Evolutionary conservation across 2,797 vertebrate species (phyloP), one percentile per base, ranked within the genome.

Genomic region (Tapera naevia): DNA sequence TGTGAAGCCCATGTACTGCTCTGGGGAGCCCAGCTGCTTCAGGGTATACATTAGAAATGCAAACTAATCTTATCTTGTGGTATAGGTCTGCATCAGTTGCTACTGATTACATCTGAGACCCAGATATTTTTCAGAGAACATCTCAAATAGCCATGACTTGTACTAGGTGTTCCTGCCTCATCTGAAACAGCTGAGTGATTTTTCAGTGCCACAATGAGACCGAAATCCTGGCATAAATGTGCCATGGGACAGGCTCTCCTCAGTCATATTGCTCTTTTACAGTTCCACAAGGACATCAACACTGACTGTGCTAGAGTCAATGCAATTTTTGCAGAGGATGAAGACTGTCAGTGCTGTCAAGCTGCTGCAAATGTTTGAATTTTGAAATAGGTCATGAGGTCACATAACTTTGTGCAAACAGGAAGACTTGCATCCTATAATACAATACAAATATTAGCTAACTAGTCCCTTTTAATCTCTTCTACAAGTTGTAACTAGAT

Each of bases 141-240:
- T 80, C 92, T 97, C 93, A 92, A 92, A 95, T 28, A 39, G 23
- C 21, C 2, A 1, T n/a, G 18, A 32, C 45, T 90, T 16, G 1
- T 23, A 10, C 92, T 94, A 93, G 81, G 94, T 97, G 90, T 95
- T 97, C 92, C 95, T 96, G 86, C 79, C 93, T 97, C 96, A 96
- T 94, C 96, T 95, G 87, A 95, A 96, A 96, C 95, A 96, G 96
- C 90, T 93, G 86, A 97, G 84, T 94, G 95, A 97, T 97, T 92
- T 95, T 95, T 96, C 96, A 93, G 80, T 97, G 92, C 89, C 91
- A 92, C 45, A n/a, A 71, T 5, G 75, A 92, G 91, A 96, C 87
- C 93, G 95, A 96, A 97, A 97, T 96, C 78, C 93, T 96, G 94
- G 92, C 92, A 95, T 89, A 75, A 96, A 93, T 41, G 62, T 74